Percentiles rank a stretch among this genome's conserved stretches.
phyloP scores from a whole-genome alignment of 1,140 invertebrate genomes.

The Diabrotica virgifera region DNA sequence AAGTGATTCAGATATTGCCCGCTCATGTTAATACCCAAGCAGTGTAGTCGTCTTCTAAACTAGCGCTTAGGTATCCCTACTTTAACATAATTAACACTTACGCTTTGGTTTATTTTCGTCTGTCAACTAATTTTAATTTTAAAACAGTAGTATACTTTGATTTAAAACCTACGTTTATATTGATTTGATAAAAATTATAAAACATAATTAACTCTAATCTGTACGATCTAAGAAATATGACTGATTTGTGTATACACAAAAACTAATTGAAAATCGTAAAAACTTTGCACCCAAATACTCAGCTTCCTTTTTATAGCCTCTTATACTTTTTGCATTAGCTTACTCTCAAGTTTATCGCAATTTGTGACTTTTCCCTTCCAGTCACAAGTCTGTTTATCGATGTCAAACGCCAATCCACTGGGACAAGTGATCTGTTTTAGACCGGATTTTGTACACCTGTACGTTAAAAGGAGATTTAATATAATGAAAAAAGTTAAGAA shows the following conservation, averaged over 20 bases:
- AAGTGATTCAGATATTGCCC: too few species aligned
- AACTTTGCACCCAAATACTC: constrained; percentile 22
- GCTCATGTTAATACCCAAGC: too few species aligned
- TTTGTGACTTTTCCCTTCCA: constrained; percentile 95
- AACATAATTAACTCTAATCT: too few species aligned
- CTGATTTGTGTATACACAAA: constrained; percentile 5
- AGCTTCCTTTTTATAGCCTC: constrained; percentile 17
- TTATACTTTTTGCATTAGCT: constrained; percentile 50
- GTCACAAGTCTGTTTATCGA: constrained; percentile 95
- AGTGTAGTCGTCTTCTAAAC: too few species aligned
- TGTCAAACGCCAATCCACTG: constrained; percentile 92
- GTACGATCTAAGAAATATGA: not conserved
- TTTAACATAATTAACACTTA: too few species aligned
- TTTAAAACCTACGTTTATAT: too few species aligned
- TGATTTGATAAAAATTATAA: too few species aligned
- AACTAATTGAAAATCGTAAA: constrained; percentile 16
- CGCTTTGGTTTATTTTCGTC: too few species aligned
- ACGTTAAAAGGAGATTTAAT: constrained; percentile 40
- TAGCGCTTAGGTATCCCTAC: too few species aligned
- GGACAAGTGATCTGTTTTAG: constrained; percentile 92
- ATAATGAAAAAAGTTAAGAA: constrained; percentile 43
- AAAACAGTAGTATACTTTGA: too few species aligned
- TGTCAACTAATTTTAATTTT: too few species aligned
- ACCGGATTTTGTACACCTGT: constrained; percentile 88
- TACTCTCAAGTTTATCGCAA: constrained; percentile 94